phyloP scores from a whole-genome alignment of 2,797 vertebrate genomes.

The Poeciliopsis paucimaculata region DNA sequence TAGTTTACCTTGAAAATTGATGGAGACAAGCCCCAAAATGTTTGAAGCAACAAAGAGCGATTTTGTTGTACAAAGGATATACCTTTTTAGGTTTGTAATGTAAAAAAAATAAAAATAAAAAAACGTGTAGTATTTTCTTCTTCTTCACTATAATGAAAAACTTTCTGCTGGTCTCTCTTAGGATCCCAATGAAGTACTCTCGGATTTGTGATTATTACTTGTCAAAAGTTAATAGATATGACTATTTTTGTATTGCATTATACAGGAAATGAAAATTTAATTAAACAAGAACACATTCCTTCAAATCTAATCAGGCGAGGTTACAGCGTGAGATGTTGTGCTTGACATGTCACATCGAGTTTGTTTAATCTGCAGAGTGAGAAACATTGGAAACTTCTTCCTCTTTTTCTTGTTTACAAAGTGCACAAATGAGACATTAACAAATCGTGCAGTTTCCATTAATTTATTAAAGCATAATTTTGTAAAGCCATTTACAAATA shows the following conservation, averaged over 20 bases:
- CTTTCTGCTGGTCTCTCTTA: background rate
- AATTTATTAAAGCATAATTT: conserved; percentile 94
- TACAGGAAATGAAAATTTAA: background rate
- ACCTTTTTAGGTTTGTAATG: background rate
- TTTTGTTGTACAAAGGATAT: background rate
- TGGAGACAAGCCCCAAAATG: background rate
- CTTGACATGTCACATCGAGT: background rate
- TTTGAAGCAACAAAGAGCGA: background rate
- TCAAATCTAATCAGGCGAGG: background rate
- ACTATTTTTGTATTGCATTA: background rate
- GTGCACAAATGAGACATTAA: conserved; percentile 27
- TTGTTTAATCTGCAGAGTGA: background rate
- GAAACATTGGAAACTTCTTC: background rate
- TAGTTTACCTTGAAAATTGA: background rate
- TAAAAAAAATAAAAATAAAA: background rate
- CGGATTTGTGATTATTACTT: background rate
- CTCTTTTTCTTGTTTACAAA: conserved; percentile 12
- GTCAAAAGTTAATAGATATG: background rate
- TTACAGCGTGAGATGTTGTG: background rate
- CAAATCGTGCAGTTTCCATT: conserved; percentile 81
- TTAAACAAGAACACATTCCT: background rate
- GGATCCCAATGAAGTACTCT: background rate
- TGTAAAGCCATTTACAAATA: conserved; percentile 96
- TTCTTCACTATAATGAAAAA: background rate
- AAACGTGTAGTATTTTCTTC: background rate